These are phyloP conservation scores for Pseudochromis fuscus DNA, from an alignment of 2,797 vertebrate species.

Conservation along the genomic window DNA sequence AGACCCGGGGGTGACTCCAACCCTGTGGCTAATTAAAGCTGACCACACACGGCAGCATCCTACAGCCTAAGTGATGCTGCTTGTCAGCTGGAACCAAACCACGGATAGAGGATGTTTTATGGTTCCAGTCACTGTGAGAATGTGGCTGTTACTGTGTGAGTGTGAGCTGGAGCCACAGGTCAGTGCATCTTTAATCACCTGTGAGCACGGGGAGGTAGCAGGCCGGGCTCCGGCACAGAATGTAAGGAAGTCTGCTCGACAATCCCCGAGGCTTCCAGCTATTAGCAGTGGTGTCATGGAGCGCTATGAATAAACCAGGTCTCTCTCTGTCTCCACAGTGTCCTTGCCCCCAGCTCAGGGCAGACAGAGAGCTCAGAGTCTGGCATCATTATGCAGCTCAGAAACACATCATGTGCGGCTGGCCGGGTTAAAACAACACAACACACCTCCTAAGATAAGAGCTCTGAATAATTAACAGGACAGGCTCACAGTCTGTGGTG, in stretches of 20 bases:
- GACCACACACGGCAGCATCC: not conserved
- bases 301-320: conserved; percentile 50
- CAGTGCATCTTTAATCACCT: conserved; percentile 22
- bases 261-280: conserved; percentile 23
- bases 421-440: conserved; percentile 45
- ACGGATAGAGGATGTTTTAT: not conserved
- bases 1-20: not conserved
- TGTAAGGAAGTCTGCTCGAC: conserved; percentile 37
- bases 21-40: conserved; percentile 18
- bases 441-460: conserved; percentile 27
- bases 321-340: conserved; percentile 18
- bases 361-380: conserved; percentile 9
- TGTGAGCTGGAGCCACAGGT: not conserved
- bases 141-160: not conserved
- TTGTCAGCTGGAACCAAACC: not conserved
- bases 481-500: not conserved
- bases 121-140: not conserved
- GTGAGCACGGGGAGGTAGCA: not conserved
- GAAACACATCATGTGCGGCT: conserved; percentile 37
- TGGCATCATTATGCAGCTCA: conserved; percentile 38
- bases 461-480: conserved; percentile 56
- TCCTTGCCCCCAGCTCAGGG: conserved; percentile 27
- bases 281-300: conserved; percentile 12
- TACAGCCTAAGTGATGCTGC: not conserved
- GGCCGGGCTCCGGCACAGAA: conserved; percentile 6